Evolutionary conservation across 1,140 invertebrate species (phyloP).

Genomic region (Andrena cerasifolii): DNA sequence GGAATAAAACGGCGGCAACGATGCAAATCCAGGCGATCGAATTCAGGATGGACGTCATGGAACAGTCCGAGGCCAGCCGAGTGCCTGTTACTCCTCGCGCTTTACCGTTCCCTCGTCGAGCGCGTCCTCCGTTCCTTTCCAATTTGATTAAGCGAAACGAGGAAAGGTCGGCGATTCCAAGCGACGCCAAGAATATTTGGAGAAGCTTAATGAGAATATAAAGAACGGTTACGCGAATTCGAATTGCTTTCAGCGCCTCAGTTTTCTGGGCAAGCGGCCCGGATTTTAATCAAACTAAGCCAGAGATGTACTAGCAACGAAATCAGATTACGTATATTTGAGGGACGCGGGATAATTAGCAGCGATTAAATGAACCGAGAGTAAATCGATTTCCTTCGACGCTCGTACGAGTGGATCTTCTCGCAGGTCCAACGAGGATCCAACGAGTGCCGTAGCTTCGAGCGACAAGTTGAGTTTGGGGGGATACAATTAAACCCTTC

Average conservation of each 20-base stretch:
- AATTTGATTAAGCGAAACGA: too few relatives aligned
- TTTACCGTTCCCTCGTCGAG: neutral
- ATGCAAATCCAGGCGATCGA: neutral
- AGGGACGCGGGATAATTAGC: neutral
- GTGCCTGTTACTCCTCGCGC: neutral
- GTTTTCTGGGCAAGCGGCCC: constrained; percentile 47
- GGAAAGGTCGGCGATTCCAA: neutral
- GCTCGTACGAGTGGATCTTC: neutral
- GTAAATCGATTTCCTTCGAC: neutral
- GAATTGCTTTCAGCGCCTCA: neutral
- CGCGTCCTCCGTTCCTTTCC: too few relatives aligned
- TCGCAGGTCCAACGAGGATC: too few relatives aligned
- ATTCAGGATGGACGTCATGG: neutral
- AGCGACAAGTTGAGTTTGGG: neutral
- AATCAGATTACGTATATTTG: constrained; percentile 5
- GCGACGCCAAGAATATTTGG: neutral
- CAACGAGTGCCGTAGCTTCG: neutral
- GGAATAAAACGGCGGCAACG: neutral
- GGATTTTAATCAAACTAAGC: constrained; percentile 15
- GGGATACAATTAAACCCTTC: constrained; percentile 31
- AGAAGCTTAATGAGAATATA: neutral
- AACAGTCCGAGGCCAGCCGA: too few relatives aligned
- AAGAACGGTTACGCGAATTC: neutral
- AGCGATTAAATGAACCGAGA: neutral
- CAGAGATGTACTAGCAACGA: constrained; percentile 15